These are phyloP conservation scores for Psettodes erumei DNA, from an alignment of 2,113 vertebrate genomes.

Conservation along the genomic window DNA sequence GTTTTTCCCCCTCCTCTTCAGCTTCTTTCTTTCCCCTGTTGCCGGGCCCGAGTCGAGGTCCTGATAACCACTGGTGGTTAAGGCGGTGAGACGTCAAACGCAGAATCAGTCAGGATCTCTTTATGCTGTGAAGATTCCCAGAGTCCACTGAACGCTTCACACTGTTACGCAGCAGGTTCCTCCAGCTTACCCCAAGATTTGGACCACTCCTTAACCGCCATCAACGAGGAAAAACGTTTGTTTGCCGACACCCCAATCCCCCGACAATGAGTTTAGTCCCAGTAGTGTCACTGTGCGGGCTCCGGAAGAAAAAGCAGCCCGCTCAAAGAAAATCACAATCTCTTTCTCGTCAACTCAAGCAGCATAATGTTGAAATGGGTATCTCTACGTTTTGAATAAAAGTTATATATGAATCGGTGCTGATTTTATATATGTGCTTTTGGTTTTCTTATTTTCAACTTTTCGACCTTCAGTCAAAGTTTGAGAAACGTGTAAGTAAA, in stretches of 20 bases:
- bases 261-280: slow-evolving; percentile 85
- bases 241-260: slow-evolving; percentile 88
- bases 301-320: slow-evolving; percentile 93
- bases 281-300: slow-evolving; percentile 98
- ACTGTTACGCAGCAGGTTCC: slow-evolving; percentile 55
- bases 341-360: slow-evolving; percentile 91
- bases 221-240: too few species aligned
- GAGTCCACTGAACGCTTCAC: slow-evolving; percentile 58
- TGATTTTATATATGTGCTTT: slow-evolving; percentile 99
- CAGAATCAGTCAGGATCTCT: slow-evolving; percentile 71
- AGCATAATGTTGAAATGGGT: slow-evolving; percentile 99
- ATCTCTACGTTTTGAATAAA: slow-evolving; percentile 99
- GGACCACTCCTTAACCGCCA: slow-evolving; percentile 71
- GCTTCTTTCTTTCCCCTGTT: slow-evolving; percentile 65
- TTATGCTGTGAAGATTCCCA: slow-evolving; percentile 79
- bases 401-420: slow-evolving; percentile 99
- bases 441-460: slow-evolving; percentile 91
- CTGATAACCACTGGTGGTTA: slow-evolving; percentile 79
- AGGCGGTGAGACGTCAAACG: slow-evolving; percentile 62
- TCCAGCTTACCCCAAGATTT: slow-evolving; percentile 76
- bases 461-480: slow-evolving; percentile 97
- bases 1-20: slow-evolving; percentile 39
- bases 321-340: slow-evolving; percentile 85
- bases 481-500: slow-evolving; percentile 99
- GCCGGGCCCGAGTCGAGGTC: slow-evolving; percentile 66